Percentiles rank a stretch among this genome's conserved stretches.
Conservation (phyloP, 2,888 invertebrate genomes). For the Eumacrocentrus americanus region DNA sequence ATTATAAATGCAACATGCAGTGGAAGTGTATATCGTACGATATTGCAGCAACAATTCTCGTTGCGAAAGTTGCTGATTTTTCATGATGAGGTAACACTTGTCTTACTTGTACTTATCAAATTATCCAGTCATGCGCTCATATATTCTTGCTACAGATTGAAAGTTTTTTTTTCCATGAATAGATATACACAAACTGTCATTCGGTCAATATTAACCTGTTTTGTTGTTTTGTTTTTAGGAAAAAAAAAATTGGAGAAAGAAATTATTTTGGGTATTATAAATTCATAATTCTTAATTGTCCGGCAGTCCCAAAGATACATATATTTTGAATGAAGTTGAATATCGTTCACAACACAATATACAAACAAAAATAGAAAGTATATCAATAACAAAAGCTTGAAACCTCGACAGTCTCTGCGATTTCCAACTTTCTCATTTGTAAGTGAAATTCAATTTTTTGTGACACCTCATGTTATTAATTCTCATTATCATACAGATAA, state of each 20-base stretch:
- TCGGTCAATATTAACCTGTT: constrained; percentile 49
- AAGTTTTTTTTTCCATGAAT: constrained; percentile 32
- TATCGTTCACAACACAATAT: background rate
- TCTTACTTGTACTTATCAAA: constrained; percentile 63
- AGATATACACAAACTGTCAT: constrained; percentile 44
- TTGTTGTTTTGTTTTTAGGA: constrained; percentile 20
- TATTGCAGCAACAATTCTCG: too few species aligned
- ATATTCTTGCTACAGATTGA: constrained; percentile 59
- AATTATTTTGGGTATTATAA: constrained; percentile 53
- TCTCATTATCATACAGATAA: too few species aligned
- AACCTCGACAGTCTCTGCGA: too few species aligned
- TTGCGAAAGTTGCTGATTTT: constrained; percentile 33
- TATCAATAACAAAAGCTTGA: too few species aligned
- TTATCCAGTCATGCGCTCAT: constrained; percentile 62
- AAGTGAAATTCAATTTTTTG: too few species aligned
- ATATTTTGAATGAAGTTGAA: constrained; percentile 26
- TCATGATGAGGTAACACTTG: constrained; percentile 63
- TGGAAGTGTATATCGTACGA: constrained; percentile 48
- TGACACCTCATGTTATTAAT: too few species aligned
- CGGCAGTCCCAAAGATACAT: constrained; percentile 55
- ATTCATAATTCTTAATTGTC: constrained; percentile 41
- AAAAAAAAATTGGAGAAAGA: constrained; percentile 43
- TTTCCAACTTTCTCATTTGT: too few species aligned
- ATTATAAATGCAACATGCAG: constrained; percentile 53
- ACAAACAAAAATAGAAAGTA: constrained; percentile 23